phyloP scores from a whole-genome alignment of 2,797 vertebrate species.

The Poeciliopsis turneri region DNA sequence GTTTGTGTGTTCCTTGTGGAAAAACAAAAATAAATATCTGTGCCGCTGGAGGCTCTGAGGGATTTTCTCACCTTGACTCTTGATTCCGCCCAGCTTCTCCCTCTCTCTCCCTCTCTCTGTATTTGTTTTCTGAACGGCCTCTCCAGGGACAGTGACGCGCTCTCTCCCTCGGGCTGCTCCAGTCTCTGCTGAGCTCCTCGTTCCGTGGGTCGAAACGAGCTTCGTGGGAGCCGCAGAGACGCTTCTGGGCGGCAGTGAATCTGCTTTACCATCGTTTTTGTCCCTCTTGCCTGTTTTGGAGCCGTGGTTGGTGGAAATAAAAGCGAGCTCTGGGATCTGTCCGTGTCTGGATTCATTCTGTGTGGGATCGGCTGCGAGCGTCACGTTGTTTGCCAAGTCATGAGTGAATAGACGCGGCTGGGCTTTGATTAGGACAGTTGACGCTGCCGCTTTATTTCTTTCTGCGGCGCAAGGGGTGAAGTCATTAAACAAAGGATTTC shows the following conservation, averaged over 20 bases:
- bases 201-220: conserved; percentile 62
- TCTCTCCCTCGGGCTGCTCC: conserved; percentile 20
- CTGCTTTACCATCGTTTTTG: conserved; percentile 61
- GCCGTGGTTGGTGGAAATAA: conserved; percentile 40
- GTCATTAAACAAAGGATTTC: conserved; percentile 59
- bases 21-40: conserved; percentile 77
- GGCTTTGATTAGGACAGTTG: conserved; percentile 13
- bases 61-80: conserved; percentile 58
- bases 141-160: neutral
- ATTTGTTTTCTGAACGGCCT: neutral
- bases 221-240: conserved; percentile 40
- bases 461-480: conserved; percentile 14
- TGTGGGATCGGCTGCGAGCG: conserved; percentile 22
- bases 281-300: conserved; percentile 44
- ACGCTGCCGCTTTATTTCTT: conserved; percentile 1
- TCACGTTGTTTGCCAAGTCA: conserved; percentile 29
- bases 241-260: conserved; percentile 53
- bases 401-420: conserved; percentile 21
- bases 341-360: conserved; percentile 20
- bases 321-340: conserved; percentile 15
- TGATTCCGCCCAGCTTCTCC: neutral
- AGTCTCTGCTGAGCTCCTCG: conserved; percentile 33
- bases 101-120: too few species aligned
- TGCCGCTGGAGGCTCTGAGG: conserved; percentile 72
- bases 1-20: conserved; percentile 84